A percentile compares a stretch with the other conserved stretches of the same genome.
These are phyloP conservation scores for Otus scops DNA, from an alignment of 2,797 vertebrate species.

Conservation along the genomic window DNA sequence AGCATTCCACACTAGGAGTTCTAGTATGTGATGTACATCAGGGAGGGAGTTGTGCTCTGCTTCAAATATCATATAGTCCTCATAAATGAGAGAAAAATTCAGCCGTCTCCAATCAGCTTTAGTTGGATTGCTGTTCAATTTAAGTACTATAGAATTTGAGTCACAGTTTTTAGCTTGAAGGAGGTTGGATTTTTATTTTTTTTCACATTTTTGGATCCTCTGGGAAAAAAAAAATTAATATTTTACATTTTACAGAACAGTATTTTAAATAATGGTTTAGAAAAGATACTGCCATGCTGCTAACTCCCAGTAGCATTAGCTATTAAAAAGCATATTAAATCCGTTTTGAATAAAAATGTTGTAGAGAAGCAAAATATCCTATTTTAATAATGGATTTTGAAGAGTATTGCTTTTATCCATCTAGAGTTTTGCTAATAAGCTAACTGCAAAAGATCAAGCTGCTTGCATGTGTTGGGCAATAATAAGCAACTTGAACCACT, in stretches of 20 bases:
- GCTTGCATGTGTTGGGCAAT: constrained; percentile 33
- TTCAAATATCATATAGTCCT: not conserved
- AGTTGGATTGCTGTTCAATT: not conserved
- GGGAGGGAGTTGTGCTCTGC: not conserved
- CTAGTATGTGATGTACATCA: not conserved
- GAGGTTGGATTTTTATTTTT: not conserved
- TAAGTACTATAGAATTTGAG: not conserved
- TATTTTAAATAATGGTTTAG: constrained; percentile 60
- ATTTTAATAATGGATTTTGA: constrained; percentile 45
- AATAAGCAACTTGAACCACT: constrained; percentile 42
- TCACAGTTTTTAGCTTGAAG: constrained; percentile 30
- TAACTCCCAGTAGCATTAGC: constrained; percentile 26
- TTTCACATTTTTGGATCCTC: not conserved
- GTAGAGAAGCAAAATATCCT: constrained; percentile 31
- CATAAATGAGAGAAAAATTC: constrained; percentile 15
- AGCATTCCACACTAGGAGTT: constrained; percentile 36
- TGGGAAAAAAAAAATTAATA: not conserved
- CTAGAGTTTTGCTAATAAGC: constrained; percentile 23
- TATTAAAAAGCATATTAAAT: constrained; percentile 49
- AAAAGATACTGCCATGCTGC: constrained; percentile 17
- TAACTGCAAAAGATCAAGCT: constrained; percentile 35
- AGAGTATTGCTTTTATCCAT: constrained; percentile 44
- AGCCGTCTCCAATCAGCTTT: constrained; percentile 10
- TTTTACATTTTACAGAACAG: constrained; percentile 34
- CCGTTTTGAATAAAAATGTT: not conserved